Percentiles rank a stretch among this genome's conserved stretches.
Conservation (phyloP, 2,113 vertebrate species). For the Catharus minimus region DNA sequence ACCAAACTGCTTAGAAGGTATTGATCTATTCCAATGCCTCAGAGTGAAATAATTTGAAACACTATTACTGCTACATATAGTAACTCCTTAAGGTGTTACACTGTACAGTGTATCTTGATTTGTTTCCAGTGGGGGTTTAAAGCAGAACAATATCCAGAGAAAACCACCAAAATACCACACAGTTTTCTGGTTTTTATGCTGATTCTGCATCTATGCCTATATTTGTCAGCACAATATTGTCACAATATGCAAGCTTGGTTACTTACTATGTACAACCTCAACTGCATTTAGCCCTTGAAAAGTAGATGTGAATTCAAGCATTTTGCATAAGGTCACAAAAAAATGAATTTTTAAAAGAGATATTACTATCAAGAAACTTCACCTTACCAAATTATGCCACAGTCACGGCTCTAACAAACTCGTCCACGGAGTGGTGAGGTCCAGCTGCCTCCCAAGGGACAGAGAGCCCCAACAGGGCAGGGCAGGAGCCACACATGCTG, state of each 20-base stretch:
- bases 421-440: accelerated
- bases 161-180: neutral
- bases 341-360: neutral
- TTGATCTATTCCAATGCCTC: neutral
- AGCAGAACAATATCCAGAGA: neutral
- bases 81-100: neutral
- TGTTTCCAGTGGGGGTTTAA: neutral
- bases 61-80: accelerated
- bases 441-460: neutral
- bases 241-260: neutral
- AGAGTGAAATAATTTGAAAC: neutral
- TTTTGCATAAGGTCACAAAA: neutral
- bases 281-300: neutral
- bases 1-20: neutral
- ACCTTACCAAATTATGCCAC: neutral
- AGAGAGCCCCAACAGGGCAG: neutral
- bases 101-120: neutral
- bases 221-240: neutral
- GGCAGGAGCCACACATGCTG: neutral
- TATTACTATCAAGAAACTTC: neutral
- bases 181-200: neutral
- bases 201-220: neutral
- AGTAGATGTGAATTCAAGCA: accelerated
- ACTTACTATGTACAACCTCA: neutral
- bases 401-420: neutral